Evolutionary conservation across 2,888 invertebrate species (phyloP), one percentile per base, ranked within the genome.

Genomic region (Herminia tarsipennalis): DNA sequence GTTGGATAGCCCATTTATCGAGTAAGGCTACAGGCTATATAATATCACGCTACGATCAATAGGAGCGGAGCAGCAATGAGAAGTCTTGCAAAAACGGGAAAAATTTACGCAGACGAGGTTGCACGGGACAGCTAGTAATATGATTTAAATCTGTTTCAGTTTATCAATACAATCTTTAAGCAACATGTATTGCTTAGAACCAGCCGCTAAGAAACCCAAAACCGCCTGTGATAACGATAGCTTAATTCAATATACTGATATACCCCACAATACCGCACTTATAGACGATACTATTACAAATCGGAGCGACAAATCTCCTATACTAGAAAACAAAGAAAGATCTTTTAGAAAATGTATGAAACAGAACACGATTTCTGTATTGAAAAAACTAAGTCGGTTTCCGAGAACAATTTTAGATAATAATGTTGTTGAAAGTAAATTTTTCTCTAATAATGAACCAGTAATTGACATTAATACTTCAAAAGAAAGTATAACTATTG

Each of bases 381-480:
- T 92, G 1, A 91, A 88, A 65, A 86, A 82, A 73, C 64, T 93
- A 1, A 93, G 93, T 59, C 86, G 83, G 56, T 93, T 93, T 49
- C 88, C 91, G 40, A 77, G 89, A 59, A 93, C 92, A 0, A 64
- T 87, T 1, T 53, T 90, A 39, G 83, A 82, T 39, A 72, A 79
- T 36, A 80, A 86, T 66, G 76, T 93, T n/a, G 91, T 94, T 2
- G 92, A 93, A 63, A 94, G 94, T 64, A 92, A 93, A 41, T 94
- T 93, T 73, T 94, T 94, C 64, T 46, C 41, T 5, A 52, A 8
- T 2, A 52, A 22, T 1, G 55, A 44, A 0, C 13, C 9, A 4
- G 6, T 10, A 1, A 30, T 12, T 30, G 55, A 59, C 0, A 40
- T 1, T n/a, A 50, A 62, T 28, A 35, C 45, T 3, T 72, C 73